Evolutionary conservation across 2,113 vertebrate genomes (phyloP), one percentile per base, ranked within the genome.

Genomic region (Proterorhinus semilunaris): DNA sequence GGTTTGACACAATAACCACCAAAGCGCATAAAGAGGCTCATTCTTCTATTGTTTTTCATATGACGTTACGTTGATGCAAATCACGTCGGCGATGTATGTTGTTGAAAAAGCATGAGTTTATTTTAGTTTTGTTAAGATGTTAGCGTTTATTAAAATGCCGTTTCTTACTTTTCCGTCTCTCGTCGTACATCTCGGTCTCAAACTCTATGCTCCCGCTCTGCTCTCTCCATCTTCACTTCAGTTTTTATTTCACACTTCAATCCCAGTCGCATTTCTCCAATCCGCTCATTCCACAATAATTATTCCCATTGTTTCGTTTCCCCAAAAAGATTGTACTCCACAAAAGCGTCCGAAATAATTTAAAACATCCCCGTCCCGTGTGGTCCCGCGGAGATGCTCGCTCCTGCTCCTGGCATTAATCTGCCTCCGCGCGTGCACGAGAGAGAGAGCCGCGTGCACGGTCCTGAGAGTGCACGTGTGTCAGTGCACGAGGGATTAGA

Each of bases 191-290:
- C 17, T 55, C 53, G 6, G 53, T 55, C 27, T 27, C 53, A 16
- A 55, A 55, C 53, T 55, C 52, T 54, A 16, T 27, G 53, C 53
- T 55, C 17, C 53, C 17, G 9, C 53, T 8, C 53, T 27, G 53
- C 53, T 27, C 53, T 55, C 53, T 55, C 53, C 53, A 55, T 55
- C 53, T 55, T 55, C 53, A 55, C 53, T 55, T 55, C 53, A 55
- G n/a, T 27, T 55, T 55, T 55, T 21, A 54, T 54, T 54, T 54
- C 10, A 21, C 53, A 54, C 53, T 54, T 55, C 27, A 10, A 55
- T 11, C 11, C 53, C 53, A 11, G 6, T 10, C 53, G 10, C 27
- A 11, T 27, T 21, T 10, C 53, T 10, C 5, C 11, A 10, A 2
- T 55, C 53, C 6, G 53, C n/a, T 55, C 53, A 11, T 8, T 27